Conservation (phyloP, 2,113 vertebrate genomes). For the Tichodroma muraria region DNA sequence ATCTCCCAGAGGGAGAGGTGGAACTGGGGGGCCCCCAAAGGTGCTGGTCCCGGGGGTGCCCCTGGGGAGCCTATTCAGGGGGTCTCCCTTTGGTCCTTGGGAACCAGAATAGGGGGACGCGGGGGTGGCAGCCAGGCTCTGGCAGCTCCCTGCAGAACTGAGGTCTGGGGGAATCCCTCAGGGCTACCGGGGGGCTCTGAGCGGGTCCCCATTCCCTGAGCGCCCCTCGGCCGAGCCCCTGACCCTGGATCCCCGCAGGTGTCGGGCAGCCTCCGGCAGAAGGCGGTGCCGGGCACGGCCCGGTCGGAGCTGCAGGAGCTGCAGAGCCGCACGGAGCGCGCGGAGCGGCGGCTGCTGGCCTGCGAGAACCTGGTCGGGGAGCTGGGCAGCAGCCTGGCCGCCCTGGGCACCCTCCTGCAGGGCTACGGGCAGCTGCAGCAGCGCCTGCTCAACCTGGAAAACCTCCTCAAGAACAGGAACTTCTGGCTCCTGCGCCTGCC, state of each 20-base stretch:
- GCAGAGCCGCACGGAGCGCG: conserved; percentile 44
- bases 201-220: too few relatives aligned
- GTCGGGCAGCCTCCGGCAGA: background rate
- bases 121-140: background rate
- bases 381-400: conserved; percentile 54
- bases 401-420: conserved; percentile 64
- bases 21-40: background rate
- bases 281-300: background rate
- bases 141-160: background rate
- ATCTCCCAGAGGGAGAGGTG: background rate
- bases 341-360: conserved; percentile 57
- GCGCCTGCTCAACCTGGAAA: conserved; percentile 72
- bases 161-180: background rate
- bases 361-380: conserved; percentile 71
- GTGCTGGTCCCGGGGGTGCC: background rate
- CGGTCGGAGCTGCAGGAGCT: conserved; percentile 59
- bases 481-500: conserved; percentile 73
- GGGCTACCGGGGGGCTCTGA: background rate
- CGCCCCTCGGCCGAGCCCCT: rapidly evolving
- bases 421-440: conserved; percentile 61
- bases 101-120: too few relatives aligned
- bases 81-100: background rate
- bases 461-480: conserved; percentile 73
- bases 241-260: background rate
- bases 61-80: background rate